Conservation (phyloP, 2,797 vertebrate genomes). For the Dendrocincla fuliginosa region DNA sequence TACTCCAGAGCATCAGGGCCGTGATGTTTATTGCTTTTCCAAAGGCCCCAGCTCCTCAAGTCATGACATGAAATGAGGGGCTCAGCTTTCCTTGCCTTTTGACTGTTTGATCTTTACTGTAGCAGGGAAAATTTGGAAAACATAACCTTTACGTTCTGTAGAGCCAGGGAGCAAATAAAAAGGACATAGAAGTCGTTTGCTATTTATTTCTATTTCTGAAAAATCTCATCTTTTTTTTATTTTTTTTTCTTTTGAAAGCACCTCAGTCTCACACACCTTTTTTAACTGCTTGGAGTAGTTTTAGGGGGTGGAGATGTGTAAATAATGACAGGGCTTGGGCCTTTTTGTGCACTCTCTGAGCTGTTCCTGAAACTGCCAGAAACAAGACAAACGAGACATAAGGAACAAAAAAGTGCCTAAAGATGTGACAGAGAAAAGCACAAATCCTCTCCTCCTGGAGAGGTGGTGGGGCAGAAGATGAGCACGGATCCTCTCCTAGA, state of each 20-base stretch:
- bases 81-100: not conserved
- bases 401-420: not conserved
- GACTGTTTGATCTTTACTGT: constrained; percentile 9
- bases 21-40: not conserved
- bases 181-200: not conserved
- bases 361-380: not conserved
- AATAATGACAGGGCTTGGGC: not conserved
- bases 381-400: not conserved
- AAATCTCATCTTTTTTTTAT: not conserved
- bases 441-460: not conserved
- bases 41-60: not conserved
- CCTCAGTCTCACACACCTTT: not conserved
- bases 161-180: constrained; percentile 17
- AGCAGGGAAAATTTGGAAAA: constrained; percentile 3
- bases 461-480: not conserved
- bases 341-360: not conserved
- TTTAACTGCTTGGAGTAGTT: not conserved
- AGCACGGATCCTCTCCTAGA: not conserved
- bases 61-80: not conserved
- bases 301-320: not conserved
- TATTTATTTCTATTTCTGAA: constrained; percentile 15
- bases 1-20: not conserved
- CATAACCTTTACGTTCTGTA: constrained; percentile 14
- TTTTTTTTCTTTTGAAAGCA: not conserved
- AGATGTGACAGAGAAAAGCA: not conserved